Conservation (phyloP, 2,797 vertebrate species). For the Siniperca obscura region DNA sequence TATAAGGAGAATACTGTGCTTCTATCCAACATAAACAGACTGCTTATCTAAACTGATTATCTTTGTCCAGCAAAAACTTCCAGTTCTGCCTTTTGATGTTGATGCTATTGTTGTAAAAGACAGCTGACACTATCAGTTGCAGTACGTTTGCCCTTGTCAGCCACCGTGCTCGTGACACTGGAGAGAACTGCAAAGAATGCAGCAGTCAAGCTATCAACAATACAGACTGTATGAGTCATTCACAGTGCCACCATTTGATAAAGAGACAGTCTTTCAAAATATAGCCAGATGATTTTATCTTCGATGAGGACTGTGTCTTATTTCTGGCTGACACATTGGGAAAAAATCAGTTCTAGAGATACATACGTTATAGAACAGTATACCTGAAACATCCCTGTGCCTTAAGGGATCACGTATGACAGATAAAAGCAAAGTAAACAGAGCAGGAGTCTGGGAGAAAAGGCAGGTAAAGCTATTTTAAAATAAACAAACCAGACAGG, state of each 20-base stretch:
- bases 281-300: slow-evolving; percentile 22
- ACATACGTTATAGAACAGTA: slow-evolving; percentile 4
- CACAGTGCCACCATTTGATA: neutral
- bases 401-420: slow-evolving; percentile 15
- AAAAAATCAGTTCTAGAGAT: neutral
- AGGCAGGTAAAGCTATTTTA: slow-evolving; percentile 49
- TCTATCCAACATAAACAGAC: neutral
- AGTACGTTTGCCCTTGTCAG: too few relatives aligned
- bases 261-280: slow-evolving; percentile 28
- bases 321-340: neutral
- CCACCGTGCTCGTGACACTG: neutral
- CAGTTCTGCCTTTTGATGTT: neutral
- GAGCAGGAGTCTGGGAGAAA: neutral
- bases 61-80: neutral
- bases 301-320: neutral
- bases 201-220: neutral
- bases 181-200: slow-evolving; percentile 2
- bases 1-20: neutral
- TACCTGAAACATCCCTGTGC: neutral
- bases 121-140: neutral
- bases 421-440: slow-evolving; percentile 39
- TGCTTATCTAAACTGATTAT: slow-evolving; percentile 36
- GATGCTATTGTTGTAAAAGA: neutral
- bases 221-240: neutral
- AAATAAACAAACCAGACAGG: slow-evolving; percentile 58